Conservation (phyloP, 23 tunicate species). For the Trididemnum miniatum region DNA sequence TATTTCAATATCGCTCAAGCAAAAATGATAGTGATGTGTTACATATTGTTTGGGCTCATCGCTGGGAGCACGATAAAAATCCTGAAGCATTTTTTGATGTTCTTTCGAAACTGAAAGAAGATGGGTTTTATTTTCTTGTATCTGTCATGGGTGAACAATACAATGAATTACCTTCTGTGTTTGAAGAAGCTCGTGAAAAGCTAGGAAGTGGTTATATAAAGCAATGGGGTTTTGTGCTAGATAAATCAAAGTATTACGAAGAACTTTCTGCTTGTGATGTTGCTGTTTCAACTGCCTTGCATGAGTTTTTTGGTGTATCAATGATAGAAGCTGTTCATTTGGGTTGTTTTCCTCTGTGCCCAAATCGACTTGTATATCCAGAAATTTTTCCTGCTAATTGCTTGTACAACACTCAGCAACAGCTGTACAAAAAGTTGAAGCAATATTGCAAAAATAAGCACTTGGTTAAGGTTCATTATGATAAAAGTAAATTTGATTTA, state of each 20-base stretch:
- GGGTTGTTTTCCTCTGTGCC: conserved; percentile 89
- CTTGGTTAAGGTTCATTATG: not conserved
- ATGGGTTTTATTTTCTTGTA: conserved; percentile 56
- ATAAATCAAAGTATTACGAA: conserved; percentile 39
- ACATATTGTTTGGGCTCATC: conserved; percentile 88
- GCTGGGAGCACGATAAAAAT: conserved; percentile 97
- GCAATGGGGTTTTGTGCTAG: conserved; percentile 70
- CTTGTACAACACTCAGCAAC: conserved; percentile 75
- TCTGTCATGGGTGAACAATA: conserved; percentile 78
- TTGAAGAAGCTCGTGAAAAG: conserved; percentile 50
- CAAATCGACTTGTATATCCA: conserved; percentile 80
- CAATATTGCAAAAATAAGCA: conserved; percentile 35
- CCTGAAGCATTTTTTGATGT: conserved; percentile 78
- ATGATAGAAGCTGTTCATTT: conserved; percentile 72
- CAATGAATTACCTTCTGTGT: conserved; percentile 59
- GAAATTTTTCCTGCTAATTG: conserved; percentile 77
- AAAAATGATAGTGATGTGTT: conserved; percentile 7
- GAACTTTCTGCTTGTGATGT: conserved; percentile 52
- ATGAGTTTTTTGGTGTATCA: conserved; percentile 95
- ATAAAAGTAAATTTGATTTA: conserved; percentile 16
- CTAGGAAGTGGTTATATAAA: conserved; percentile 47
- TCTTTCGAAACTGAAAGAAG: conserved; percentile 52
- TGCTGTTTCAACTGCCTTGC: conserved; percentile 86
- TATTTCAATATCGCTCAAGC: not conserved
- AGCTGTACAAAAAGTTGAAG: conserved; percentile 64